phyloP scores from a whole-genome alignment of 2,113 vertebrate genomes.

The Donacobius atricapilla region DNA sequence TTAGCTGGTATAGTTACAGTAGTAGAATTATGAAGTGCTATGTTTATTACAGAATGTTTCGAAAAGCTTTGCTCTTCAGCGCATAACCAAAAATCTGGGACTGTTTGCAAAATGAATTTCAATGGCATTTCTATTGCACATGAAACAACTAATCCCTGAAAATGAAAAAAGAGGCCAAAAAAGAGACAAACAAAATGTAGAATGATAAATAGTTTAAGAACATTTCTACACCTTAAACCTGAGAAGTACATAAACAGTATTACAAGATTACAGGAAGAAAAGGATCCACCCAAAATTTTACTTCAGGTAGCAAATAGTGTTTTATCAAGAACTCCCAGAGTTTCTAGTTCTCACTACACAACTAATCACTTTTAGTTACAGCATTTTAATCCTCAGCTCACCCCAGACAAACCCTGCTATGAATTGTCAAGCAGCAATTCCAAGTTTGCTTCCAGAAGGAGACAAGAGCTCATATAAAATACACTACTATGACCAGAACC shows the following conservation, averaged over 20 bases:
- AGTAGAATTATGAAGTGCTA: neutral
- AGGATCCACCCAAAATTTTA: neutral
- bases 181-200: neutral
- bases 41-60: neutral
- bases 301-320: neutral
- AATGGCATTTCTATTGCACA: neutral
- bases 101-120: neutral
- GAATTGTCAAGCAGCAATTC: neutral
- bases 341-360: neutral
- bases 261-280: neutral
- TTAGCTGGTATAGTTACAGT: neutral
- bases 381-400: neutral
- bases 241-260: neutral
- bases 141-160: constrained; percentile 10
- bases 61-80: neutral
- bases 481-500: neutral
- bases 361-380: neutral
- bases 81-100: neutral
- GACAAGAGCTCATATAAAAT: neutral
- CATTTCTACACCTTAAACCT: neutral
- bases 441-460: neutral
- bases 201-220: neutral
- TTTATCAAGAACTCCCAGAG: neutral
- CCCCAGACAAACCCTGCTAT: neutral
- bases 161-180: neutral